Percentiles rank a stretch among this genome's conserved stretches.
Conservation (phyloP, 2,888 invertebrate genomes). For the Trichogramma dendrolimi region DNA sequence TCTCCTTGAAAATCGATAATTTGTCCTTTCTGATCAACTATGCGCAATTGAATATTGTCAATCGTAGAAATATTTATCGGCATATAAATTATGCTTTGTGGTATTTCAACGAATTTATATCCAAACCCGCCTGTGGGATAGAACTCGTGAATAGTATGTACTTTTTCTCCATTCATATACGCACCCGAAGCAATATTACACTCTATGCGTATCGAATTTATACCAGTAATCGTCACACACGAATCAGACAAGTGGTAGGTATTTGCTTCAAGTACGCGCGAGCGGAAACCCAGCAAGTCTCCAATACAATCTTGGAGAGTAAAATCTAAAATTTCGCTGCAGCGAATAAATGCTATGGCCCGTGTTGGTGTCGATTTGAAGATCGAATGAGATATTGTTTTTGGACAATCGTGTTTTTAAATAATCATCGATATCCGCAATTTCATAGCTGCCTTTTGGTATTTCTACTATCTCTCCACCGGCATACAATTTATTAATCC, state of each 20-base stretch:
- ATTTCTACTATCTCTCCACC: slow-evolving; percentile 6
- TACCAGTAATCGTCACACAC: no score
- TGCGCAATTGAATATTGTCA: no score
- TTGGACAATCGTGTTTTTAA: slow-evolving; percentile 5
- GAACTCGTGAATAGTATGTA: no score
- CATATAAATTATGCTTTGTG: no score
- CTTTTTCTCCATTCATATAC: no score
- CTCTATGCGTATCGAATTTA: no score
- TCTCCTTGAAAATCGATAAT: no score
- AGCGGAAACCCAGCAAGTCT: slow-evolving; percentile 25
- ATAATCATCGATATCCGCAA: slow-evolving; percentile 20
- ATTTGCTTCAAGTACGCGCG: slow-evolving; percentile 20
- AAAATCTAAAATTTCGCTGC: slow-evolving; percentile 25
- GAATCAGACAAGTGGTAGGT: slow-evolving; percentile 14
- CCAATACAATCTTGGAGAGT: slow-evolving; percentile 23
- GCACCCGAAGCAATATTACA: no score
- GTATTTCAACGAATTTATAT: no score
- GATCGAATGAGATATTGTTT: slow-evolving; percentile 13
- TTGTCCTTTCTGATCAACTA: no score
- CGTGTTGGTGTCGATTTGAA: slow-evolving; percentile 27
- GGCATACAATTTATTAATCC: slow-evolving; percentile 17
- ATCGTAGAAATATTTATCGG: no score
- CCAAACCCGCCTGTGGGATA: no score
- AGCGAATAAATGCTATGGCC: slow-evolving; percentile 19
- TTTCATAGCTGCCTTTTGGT: slow-evolving; percentile 24